Evolutionary conservation across 2,113 vertebrate genomes (phyloP).

Genomic region (Serinus canaria): DNA sequence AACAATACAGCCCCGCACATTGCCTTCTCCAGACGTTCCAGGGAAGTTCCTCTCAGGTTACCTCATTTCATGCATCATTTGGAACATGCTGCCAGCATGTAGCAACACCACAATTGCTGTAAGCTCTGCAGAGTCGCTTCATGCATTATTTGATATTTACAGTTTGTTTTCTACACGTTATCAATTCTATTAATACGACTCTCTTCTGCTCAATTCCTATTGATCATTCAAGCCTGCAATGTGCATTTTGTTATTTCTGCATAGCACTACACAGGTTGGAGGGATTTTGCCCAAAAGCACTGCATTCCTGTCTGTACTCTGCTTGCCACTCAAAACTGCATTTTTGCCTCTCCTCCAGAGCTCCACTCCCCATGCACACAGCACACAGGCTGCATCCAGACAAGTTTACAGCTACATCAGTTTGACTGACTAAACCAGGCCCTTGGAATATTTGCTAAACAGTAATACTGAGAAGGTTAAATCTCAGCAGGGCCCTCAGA

Average conservation of each 20-base stretch:
- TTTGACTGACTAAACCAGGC: conserved; percentile 70
- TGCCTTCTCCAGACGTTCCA: not conserved
- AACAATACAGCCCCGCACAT: not conserved
- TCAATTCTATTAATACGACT: not conserved
- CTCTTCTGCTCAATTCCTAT: not conserved
- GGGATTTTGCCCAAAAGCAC: not conserved
- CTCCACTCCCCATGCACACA: not conserved
- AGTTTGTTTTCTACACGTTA: not conserved
- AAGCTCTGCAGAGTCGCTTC: not conserved
- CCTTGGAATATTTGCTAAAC: conserved; percentile 76
- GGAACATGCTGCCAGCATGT: not conserved
- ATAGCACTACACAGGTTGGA: not conserved
- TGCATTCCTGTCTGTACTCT: not conserved
- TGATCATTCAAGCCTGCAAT: not conserved
- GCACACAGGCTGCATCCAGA: not conserved
- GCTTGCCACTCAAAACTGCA: not conserved
- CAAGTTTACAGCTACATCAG: conserved; percentile 43
- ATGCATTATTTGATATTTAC: not conserved
- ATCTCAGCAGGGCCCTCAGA: conserved; percentile 72
- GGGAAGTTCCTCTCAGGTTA: not conserved
- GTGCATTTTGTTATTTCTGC: not conserved
- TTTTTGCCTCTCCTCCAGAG: not conserved
- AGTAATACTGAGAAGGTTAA: conserved; percentile 70
- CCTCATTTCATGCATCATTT: conserved; percentile 49
- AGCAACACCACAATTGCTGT: conserved; percentile 12